phyloP scores from a whole-genome alignment of 2,797 vertebrate genomes.

The Eulemur rubriventer region DNA sequence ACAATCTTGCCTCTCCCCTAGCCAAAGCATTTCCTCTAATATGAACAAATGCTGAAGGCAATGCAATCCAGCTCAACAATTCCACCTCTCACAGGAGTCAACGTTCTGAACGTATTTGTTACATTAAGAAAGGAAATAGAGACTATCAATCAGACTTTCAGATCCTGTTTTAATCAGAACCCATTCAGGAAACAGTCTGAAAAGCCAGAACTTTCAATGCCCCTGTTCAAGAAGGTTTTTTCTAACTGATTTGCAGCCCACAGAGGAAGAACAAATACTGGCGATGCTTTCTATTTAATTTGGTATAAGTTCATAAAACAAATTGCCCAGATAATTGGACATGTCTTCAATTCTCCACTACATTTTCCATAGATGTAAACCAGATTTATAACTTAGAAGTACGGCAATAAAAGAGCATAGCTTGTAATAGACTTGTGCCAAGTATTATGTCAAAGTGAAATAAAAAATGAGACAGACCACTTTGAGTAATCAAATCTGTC shows the following conservation, averaged over 20 bases:
- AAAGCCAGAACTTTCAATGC: slow-evolving; percentile 76
- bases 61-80: slow-evolving; percentile 58
- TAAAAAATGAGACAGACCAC: slow-evolving; percentile 75
- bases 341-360: slow-evolving; percentile 71
- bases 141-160: slow-evolving; percentile 79
- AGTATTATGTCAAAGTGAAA: slow-evolving; percentile 80
- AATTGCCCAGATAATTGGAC: slow-evolving; percentile 77
- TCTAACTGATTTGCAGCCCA: slow-evolving; percentile 73
- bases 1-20: slow-evolving; percentile 44
- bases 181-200: slow-evolving; percentile 72
- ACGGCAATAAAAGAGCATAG: slow-evolving; percentile 75
- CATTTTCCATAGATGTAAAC: slow-evolving; percentile 77
- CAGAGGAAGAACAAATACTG: slow-evolving; percentile 72
- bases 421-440: slow-evolving; percentile 72
- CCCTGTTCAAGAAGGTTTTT: slow-evolving; percentile 50
- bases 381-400: slow-evolving; percentile 81
- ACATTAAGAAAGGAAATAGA: slow-evolving; percentile 80
- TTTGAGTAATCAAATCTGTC: slow-evolving; percentile 76
- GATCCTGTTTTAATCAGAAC: slow-evolving; percentile 78
- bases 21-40: slow-evolving; percentile 74
- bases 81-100: slow-evolving; percentile 69
- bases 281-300: slow-evolving; percentile 78
- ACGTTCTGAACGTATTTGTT: slow-evolving; percentile 78
- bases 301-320: slow-evolving; percentile 81
- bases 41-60: slow-evolving; percentile 64